A percentile compares a stretch with the other conserved stretches of the same genome.
Conservation (phyloP, 2,113 vertebrate species). For the Eira barbara region DNA sequence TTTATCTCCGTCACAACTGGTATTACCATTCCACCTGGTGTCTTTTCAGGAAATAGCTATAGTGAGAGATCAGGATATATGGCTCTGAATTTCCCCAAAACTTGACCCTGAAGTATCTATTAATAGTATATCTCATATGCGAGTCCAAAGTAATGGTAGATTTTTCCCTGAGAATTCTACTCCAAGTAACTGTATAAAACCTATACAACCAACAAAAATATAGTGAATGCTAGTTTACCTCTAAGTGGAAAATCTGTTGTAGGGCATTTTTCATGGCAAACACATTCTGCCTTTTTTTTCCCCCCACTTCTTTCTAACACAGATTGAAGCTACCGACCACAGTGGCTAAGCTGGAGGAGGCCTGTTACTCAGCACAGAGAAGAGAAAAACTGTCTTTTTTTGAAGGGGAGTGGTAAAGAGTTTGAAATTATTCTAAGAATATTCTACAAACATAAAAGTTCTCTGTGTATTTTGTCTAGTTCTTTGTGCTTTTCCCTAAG, state of each 20-base stretch:
- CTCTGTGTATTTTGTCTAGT: neutral
- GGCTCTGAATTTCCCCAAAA: neutral
- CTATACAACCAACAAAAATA: neutral
- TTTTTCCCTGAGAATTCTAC: neutral
- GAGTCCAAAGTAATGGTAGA: neutral
- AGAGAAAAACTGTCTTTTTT: neutral
- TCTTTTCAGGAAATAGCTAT: neutral
- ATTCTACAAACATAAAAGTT: neutral
- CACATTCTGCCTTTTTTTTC: neutral
- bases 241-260: neutral
- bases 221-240: neutral
- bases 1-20: neutral
- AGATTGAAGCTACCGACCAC: neutral
- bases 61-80: neutral
- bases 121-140: neutral
- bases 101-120: neutral
- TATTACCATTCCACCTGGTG: neutral
- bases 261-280: neutral
- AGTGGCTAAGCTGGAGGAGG: neutral
- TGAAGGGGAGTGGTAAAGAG: neutral
- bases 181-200: neutral
- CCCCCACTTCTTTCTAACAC: neutral
- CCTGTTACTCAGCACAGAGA: neutral
- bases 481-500: conserved; percentile 9
- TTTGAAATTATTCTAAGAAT: neutral